phyloP scores from a whole-genome alignment of 1,140 invertebrate genomes.

The Orussus abietinus region DNA sequence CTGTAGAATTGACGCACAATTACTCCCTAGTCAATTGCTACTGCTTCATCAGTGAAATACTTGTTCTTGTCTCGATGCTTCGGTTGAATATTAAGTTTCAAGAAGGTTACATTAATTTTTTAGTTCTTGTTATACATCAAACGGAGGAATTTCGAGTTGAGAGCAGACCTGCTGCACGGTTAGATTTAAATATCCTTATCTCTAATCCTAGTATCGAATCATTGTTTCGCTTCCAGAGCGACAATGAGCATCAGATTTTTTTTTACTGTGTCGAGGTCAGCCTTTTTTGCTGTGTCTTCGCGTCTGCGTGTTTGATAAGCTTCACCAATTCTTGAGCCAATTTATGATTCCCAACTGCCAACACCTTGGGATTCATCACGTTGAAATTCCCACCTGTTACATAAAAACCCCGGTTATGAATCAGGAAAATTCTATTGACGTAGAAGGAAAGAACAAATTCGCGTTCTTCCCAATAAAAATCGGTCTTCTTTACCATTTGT shows the following conservation, averaged over 20 bases:
- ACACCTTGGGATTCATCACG: constrained; percentile 62
- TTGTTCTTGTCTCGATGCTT: too few relatives aligned
- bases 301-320: constrained; percentile 49
- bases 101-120: too few relatives aligned
- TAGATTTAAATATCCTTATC: too few relatives aligned
- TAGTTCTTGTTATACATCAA: too few relatives aligned
- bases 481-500: constrained; percentile 55
- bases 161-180: too few relatives aligned
- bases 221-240: too few relatives aligned
- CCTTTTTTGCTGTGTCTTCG: constrained; percentile 32
- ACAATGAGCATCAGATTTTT: neutral
- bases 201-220: too few relatives aligned
- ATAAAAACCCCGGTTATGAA: constrained; percentile 11
- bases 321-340: constrained; percentile 57
- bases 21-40: too few relatives aligned
- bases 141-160: too few relatives aligned
- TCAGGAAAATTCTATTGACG: neutral
- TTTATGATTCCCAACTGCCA: constrained; percentile 59
- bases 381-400: constrained; percentile 60
- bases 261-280: constrained; percentile 2
- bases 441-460: neutral
- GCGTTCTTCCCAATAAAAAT: neutral
- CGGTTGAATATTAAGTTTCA: too few relatives aligned
- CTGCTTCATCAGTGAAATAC: too few relatives aligned
- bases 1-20: too few relatives aligned